Percentiles rank a stretch among this genome's conserved stretches.
These are phyloP conservation scores for Pherbina coryleti DNA, from an alignment of 2,888 invertebrate species.

Conservation along the genomic window DNA sequence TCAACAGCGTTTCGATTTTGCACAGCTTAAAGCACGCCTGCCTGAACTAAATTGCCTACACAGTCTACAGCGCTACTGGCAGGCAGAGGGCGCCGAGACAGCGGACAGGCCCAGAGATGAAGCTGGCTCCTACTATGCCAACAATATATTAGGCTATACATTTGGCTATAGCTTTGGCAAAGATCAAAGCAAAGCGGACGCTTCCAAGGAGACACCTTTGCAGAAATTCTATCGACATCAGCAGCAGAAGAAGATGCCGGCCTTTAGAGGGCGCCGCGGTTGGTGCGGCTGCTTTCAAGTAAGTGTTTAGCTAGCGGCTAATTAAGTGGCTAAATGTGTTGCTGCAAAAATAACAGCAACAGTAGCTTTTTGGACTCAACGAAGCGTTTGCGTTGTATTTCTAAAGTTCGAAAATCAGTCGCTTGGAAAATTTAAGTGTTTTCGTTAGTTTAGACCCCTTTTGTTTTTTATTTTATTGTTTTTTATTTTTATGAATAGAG, in stretches of 20 bases:
- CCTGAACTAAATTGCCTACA: constrained; percentile 72
- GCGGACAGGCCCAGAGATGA: constrained; percentile 48
- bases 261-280: constrained; percentile 73
- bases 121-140: constrained; percentile 63
- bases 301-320: constrained; percentile 55
- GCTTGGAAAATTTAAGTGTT: background rate
- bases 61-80: constrained; percentile 63
- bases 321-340: too few species aligned
- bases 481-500: too few species aligned
- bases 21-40: constrained; percentile 78
- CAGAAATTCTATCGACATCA: constrained; percentile 69
- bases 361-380: background rate
- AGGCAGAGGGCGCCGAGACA: constrained; percentile 29
- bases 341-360: background rate
- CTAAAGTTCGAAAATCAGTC: background rate
- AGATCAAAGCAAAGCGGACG: constrained; percentile 46
- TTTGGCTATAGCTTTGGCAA: constrained; percentile 64
- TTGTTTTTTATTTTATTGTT: too few species aligned
- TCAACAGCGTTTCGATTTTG: constrained; percentile 70
- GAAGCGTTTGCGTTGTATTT: background rate
- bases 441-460: background rate
- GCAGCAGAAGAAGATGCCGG: constrained; percentile 75
- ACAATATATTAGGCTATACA: constrained; percentile 68
- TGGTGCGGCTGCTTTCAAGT: constrained; percentile 90
- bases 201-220: constrained; percentile 64